Conservation (phyloP, 2,113 vertebrate genomes). For the Malurus alboscapulatus region DNA sequence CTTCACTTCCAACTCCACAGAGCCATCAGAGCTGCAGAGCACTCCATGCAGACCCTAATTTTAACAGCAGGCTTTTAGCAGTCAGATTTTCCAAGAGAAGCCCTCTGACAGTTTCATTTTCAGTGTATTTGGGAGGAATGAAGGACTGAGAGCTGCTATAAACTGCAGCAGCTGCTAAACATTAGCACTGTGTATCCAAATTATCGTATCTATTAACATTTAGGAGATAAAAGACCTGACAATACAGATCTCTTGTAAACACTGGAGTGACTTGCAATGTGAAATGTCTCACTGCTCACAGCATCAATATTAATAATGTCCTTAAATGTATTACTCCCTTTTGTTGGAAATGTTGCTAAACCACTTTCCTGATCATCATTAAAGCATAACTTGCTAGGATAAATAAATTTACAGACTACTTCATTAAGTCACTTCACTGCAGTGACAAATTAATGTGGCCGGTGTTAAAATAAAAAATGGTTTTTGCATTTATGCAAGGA, state of each 20-base stretch:
- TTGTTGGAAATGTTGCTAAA: not conserved
- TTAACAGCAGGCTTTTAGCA: not conserved
- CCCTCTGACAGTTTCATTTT: not conserved
- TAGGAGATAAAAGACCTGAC: not conserved
- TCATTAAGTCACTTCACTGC: not conserved
- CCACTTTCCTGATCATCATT: not conserved
- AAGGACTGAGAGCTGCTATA: not conserved
- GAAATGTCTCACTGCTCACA: not conserved
- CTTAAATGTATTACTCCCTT: not conserved
- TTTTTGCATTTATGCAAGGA: not conserved
- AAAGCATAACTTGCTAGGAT: not conserved
- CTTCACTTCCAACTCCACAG: not conserved
- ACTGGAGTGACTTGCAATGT: not conserved
- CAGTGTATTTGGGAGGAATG: not conserved
- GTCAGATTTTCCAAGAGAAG: not conserved
- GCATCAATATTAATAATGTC: not conserved
- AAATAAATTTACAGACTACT: not conserved
- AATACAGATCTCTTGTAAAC: not conserved
- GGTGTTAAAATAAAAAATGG: not conserved
- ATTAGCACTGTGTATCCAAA: not conserved
- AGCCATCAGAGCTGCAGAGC: not conserved
- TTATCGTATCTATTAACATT: not conserved
- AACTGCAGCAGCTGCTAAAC: not conserved
- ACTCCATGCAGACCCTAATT: not conserved
- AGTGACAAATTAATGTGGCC: not conserved